Evolutionary conservation across 2,797 vertebrate genomes (phyloP).

Genomic region (Synaphobranchus kaupii): DNA sequence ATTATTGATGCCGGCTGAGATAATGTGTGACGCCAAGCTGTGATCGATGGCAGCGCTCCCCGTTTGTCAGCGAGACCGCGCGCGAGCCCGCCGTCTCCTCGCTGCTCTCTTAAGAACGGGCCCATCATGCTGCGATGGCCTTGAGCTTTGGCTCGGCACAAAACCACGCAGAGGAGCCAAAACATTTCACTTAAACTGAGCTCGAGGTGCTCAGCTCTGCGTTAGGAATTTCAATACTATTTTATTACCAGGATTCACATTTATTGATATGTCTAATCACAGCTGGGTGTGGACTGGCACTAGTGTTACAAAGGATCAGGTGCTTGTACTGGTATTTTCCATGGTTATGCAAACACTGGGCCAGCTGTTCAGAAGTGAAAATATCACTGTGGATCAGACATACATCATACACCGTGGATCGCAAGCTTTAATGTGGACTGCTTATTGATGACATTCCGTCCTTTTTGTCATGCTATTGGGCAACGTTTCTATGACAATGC

Average conservation of each 20-base stretch:
- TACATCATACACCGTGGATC: too few species aligned
- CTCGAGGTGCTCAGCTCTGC: background rate
- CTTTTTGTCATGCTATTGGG: background rate
- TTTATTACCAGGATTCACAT: background rate
- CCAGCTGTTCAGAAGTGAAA: background rate
- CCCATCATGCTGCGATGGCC: background rate
- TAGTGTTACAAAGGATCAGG: background rate
- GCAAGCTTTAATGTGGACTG: too few species aligned
- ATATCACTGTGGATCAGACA: background rate
- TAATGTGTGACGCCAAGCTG: constrained; percentile 47
- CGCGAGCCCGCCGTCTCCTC: constrained; percentile 16
- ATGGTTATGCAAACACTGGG: background rate
- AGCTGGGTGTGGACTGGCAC: background rate
- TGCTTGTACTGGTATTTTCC: background rate
- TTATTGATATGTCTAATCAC: background rate
- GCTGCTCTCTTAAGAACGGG: background rate
- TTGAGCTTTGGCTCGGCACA: background rate
- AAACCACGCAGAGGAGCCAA: background rate
- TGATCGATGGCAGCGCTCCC: constrained; percentile 50
- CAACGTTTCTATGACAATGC: background rate
- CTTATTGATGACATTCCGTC: background rate
- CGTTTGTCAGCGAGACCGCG: constrained; percentile 48
- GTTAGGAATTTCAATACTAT: background rate
- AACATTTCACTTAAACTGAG: background rate
- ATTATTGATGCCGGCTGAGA: constrained; percentile 45